Base-by-base conservation (phyloP, 2,797 vertebrate genomes). In the Helicolenus hilgendorfi region DNA sequence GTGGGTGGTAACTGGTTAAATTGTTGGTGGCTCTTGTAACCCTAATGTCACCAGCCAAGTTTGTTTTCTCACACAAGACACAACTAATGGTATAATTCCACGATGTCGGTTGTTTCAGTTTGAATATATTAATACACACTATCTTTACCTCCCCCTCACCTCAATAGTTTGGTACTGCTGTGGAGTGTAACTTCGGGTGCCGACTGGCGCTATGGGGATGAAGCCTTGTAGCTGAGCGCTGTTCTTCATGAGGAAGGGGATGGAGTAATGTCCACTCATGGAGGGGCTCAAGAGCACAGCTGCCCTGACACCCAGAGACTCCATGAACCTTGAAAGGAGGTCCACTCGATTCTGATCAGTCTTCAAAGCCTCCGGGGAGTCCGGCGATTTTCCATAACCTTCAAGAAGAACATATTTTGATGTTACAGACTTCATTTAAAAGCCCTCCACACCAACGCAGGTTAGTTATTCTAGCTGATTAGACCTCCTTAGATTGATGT, bases 221-320 rank as follows among this genome's bases (percentile, higher is more conserved):
- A 99, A 99, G 86, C 98, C 99, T 0, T 91, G 96, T 7, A 99
- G 96, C 85, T 83, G 97, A 31, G 92, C 94, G 0, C 96, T 97
- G 18, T 96, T 96, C 18, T 92, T 97, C 95, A 99, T 96, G 64
- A 99, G 97, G 90, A 99, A 98, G 2, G 99, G 99, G 86, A 99
- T 91, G 49, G 98, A 97, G 79, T 99, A 99, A 84, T 96, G 98
- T 38, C 99, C 99, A 0, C 99, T 99, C 98, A 99, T 98, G 0
- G 99, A 99, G 0, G 99, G 99, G 92, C 98, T 99, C 92, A 99
- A 63, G 2, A 99, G 94, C 78, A 99, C 98, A 0, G 98, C 96
- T 1, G 96, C 95, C 60, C 76, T 95, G 55, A 98, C 93, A 2
- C 95, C 94, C 95, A 99, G 89, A 11, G 98, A 96, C 83, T 95